Conservation (phyloP, 2,888 invertebrate genomes). For the Apodemia duryi region DNA sequence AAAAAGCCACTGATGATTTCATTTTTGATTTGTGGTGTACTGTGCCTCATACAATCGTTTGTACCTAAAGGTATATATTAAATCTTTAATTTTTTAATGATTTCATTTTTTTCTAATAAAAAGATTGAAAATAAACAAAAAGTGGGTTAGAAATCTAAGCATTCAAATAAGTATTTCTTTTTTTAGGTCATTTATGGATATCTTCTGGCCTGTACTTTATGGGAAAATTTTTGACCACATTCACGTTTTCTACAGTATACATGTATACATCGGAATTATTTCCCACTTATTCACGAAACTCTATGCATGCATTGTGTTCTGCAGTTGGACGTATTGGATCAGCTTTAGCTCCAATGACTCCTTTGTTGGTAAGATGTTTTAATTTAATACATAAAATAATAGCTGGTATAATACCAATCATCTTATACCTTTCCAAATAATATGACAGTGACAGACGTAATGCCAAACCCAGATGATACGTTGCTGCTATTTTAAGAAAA, state of each 20-base stretch:
- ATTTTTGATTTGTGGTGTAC: conserved; percentile 68
- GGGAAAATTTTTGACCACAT: conserved; percentile 37
- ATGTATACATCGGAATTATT: conserved; percentile 48
- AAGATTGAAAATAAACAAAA: too few relatives aligned
- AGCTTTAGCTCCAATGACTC: conserved; percentile 48
- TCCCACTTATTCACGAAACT: conserved; percentile 47
- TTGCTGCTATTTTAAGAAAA: too few relatives aligned
- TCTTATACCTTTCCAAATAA: too few relatives aligned
- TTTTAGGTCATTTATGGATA: conserved; percentile 33
- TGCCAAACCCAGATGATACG: too few relatives aligned
- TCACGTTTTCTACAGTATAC: conserved; percentile 41
- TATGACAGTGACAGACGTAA: too few relatives aligned
- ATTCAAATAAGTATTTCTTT: background rate
- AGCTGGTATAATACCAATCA: too few relatives aligned
- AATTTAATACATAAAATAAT: too few relatives aligned
- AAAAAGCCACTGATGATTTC: conserved; percentile 69
- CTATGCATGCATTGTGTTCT: conserved; percentile 47
- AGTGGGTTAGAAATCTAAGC: too few relatives aligned
- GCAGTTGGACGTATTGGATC: conserved; percentile 43
- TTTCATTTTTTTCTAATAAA: too few relatives aligned
- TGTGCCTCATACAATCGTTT: conserved; percentile 76
- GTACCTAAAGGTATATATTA: conserved; percentile 58
- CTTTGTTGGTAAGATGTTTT: conserved; percentile 42
- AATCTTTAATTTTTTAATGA: too few relatives aligned
- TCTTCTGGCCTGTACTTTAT: conserved; percentile 38